Percentiles rank a stretch among this genome's conserved stretches.
Evolutionary conservation across 2,888 invertebrate genomes (phyloP).

Genomic region (Adelphocoris suturalis): DNA sequence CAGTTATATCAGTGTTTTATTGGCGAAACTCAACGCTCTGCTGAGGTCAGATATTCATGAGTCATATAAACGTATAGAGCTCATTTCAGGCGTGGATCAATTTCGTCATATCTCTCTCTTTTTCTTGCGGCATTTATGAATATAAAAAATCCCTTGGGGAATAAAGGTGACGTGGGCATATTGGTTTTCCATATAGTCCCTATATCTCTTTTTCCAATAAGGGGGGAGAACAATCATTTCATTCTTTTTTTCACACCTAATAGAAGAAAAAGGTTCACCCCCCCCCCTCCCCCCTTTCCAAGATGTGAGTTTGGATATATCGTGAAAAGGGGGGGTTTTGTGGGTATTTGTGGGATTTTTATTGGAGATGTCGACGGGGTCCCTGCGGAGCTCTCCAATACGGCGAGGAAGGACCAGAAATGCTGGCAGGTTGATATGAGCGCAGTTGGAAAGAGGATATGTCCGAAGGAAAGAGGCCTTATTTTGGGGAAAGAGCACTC

Average conservation of each 20-base stretch:
- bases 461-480: conserved; percentile 14
- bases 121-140: neutral
- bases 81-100: neutral
- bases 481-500: neutral
- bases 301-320: conserved; percentile 21
- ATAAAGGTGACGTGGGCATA: conserved; percentile 20
- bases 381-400: neutral
- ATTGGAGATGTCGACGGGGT: conserved; percentile 19
- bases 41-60: too few relatives aligned
- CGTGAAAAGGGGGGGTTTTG: neutral
- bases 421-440: conserved; percentile 9
- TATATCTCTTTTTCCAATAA: neutral
- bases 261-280: neutral
- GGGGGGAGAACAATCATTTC: neutral
- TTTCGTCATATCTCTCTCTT: neutral
- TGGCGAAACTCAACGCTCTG: too few relatives aligned
- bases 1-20: too few relatives aligned
- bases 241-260: conserved; percentile 44
- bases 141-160: neutral
- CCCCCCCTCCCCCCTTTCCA: neutral
- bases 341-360: conserved; percentile 32
- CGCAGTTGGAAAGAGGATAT: neutral
- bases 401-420: neutral
- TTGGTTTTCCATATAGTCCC: conserved; percentile 8
- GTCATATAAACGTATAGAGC: too few relatives aligned